Conservation (phyloP, 2,113 vertebrate genomes). For the Rana temporaria region DNA sequence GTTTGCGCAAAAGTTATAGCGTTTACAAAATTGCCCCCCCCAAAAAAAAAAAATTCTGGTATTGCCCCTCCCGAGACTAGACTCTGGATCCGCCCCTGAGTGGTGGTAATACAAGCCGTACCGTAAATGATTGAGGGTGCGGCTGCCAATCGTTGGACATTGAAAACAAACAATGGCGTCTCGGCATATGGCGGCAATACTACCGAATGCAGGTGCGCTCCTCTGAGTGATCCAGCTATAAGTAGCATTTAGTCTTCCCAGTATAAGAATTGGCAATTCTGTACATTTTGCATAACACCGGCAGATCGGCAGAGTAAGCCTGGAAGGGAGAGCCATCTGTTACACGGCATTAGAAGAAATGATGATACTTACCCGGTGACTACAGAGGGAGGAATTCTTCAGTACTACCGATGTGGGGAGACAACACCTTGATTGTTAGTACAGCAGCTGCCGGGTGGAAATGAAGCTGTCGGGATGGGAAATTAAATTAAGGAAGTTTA, state of each 20-base stretch:
- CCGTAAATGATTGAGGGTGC: too few relatives aligned
- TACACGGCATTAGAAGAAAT: constrained; percentile 16
- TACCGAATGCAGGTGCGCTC: too few relatives aligned
- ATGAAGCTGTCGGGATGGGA: constrained; percentile 14
- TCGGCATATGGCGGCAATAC: too few relatives aligned
- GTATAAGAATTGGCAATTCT: constrained; percentile 15
- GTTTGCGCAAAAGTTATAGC: too few relatives aligned
- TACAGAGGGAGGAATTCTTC: constrained; percentile 3
- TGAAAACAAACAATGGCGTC: too few relatives aligned
- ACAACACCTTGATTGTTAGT: constrained; percentile 8
- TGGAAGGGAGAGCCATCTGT: constrained; percentile 37
- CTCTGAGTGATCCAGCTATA: constrained; percentile 5
- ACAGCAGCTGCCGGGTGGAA: constrained; percentile 19
- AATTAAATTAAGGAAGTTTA: constrained; percentile 35
- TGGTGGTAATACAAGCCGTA: too few relatives aligned
- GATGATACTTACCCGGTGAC: constrained; percentile 15
- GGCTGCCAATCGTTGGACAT: too few relatives aligned
- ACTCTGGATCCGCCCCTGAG: too few relatives aligned
- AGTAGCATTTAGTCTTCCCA: constrained; percentile 9
- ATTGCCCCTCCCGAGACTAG: too few relatives aligned
- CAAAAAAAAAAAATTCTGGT: too few relatives aligned
- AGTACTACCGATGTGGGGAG: neutral
- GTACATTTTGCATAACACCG: neutral
- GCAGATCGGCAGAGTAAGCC: constrained; percentile 6
- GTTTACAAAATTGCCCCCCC: too few relatives aligned